Evolutionary conservation across 2,797 vertebrate genomes (phyloP).

Genomic region (Heteromormyrus szaboi): DNA sequence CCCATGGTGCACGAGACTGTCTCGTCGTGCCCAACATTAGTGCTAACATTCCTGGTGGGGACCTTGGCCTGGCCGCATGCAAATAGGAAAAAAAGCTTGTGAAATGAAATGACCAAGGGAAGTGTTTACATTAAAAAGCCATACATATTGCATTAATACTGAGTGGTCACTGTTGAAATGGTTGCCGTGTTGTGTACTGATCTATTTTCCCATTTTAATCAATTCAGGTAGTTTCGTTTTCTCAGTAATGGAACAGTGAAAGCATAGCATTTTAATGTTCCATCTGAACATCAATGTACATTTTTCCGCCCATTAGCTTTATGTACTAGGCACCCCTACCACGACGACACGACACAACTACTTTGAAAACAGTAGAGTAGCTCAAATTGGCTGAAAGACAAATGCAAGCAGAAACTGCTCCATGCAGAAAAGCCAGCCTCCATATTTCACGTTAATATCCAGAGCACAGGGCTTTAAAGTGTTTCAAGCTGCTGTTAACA

Average conservation of each 20-base stretch:
- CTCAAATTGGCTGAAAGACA: background rate
- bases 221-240: background rate
- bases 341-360: background rate
- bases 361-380: background rate
- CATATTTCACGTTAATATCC: background rate
- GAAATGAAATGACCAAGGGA: background rate
- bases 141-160: background rate
- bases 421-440: background rate
- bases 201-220: background rate
- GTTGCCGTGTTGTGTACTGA: background rate
- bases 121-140: background rate
- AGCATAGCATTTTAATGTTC: background rate
- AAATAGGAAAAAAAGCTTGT: slow-evolving; percentile 8
- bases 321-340: background rate
- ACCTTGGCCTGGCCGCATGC: slow-evolving; percentile 7
- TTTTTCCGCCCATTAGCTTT: background rate
- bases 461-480: background rate
- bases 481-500: background rate
- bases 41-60: slow-evolving; percentile 21
- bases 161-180: background rate
- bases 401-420: background rate
- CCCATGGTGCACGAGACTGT: slow-evolving; percentile 18
- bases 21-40: slow-evolving; percentile 16
- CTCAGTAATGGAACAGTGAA: background rate
- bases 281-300: background rate